Base-by-base conservation (phyloP, 1,140 invertebrate species). In the Drosophila sucinea region DNA sequence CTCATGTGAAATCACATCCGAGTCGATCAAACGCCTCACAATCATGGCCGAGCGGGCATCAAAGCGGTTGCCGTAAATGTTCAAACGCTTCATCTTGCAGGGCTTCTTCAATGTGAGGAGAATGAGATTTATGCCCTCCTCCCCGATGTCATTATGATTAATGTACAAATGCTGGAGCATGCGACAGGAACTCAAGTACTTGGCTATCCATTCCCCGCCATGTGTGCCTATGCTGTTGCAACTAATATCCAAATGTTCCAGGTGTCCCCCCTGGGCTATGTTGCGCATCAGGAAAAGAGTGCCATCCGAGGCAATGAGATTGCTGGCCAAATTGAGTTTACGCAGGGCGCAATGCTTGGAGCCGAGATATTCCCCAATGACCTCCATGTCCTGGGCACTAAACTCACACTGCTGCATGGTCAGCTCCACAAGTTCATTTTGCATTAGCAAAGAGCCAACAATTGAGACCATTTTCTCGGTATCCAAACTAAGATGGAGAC, bases 141-240 rank as follows among this genome's bases (percentile, higher is more conserved):
- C 35, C 0, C 40, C 62, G 17, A 91, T 90, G 0, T 76, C 44
- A 67, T 91, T 91, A 60, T 86, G 17, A 2, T 62, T 69, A 2
- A 91, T 56, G 41, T 75, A 67, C 25, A 91, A 57, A 23, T 65
- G 6, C 32, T 78, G 70, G 35, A 91, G 55, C 54, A 64, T 69
- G 2, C n/a, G 23, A 47, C 87, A 79, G 1, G 68, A 69, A 17
- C 73, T 73, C 10, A 90, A 54, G 55, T 80, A 78, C 54, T 61
- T 70, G 55, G 84, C 73, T 10, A 91, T 71, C 65, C 82, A 79
- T 27, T 81, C 77, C 0, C 81, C 90, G 6, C 90, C 90, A 57
- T 84, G 84, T 1, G 61, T 47, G 10, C 90, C 90, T 56, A 91
- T 84, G 3, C 58, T 23, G 27, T 89, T 90, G 44, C 67, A 47